Base-by-base conservation (phyloP, 2,797 vertebrate species). In the Platyrinchus mystaceus region DNA sequence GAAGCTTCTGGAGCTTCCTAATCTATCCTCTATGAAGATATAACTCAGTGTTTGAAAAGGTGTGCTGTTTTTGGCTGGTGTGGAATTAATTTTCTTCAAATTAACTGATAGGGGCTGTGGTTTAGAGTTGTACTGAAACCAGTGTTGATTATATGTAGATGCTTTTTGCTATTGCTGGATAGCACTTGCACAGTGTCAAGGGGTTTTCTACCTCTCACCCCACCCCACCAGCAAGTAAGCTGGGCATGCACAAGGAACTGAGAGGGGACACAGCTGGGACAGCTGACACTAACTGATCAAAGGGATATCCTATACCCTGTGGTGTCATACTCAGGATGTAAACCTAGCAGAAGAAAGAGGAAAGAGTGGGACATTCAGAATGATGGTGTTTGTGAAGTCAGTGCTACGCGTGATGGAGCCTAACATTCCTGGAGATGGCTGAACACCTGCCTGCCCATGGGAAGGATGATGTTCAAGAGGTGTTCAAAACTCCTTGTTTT, bases 361-460 rank as follows among this genome's bases (percentile, higher is more conserved):
- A 68, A 74, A 34, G 2, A 7, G 6, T 4, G 10, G 4, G 4
- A 24, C 4, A 19, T 4, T 41, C 59, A 10, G 59, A 39, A 39
- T 62, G 27, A 20, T 0, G 0, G 19, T 20, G 32, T 75, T 62
- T 43, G 36, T 82, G 32, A 49, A 55, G 11, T n/a, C 27, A n/a
- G 32, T 0, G 1, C 32, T 49, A 10, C 4, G 0, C 3, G 13
- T n/a, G 32, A 26, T 13, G 8, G 27, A 75, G 36, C 27, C 55
- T 32, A 55, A 0, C 26, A 43, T 43, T 55, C 55, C 55, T 55
- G 62, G 41, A 43, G 36, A 17, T 62, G 49, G 27, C 27, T 68
- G 36, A 75, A 55, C 36, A 82, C 6, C 27, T 75, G 32, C 47
- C 39, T 49, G 62, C 32, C 27, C 41, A n/a, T 43, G 63, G 62